phyloP scores from a whole-genome alignment of 2,113 vertebrate species.

The Mastomys coucha region DNA sequence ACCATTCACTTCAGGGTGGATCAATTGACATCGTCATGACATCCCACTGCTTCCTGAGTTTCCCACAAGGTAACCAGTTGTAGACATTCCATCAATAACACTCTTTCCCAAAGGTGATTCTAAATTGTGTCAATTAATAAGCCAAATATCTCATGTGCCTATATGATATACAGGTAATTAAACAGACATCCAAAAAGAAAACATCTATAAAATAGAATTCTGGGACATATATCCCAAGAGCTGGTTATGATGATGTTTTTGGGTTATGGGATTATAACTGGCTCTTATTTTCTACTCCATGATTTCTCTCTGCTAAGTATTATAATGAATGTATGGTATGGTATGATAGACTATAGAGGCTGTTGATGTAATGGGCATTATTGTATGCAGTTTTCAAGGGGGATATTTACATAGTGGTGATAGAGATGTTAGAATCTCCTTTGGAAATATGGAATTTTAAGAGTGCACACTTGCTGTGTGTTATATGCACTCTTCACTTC shows the following conservation, averaged over 20 bases:
- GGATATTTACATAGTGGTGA: background rate
- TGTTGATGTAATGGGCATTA: background rate
- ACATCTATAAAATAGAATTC: background rate
- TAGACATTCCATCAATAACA: no score
- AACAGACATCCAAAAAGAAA: background rate
- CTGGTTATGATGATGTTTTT: background rate
- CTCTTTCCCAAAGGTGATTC: background rate
- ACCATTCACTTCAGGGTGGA: background rate
- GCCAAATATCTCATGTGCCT: background rate
- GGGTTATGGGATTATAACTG: background rate
- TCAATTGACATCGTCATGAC: background rate
- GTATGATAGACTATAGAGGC: background rate
- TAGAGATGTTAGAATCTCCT: background rate
- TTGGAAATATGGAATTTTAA: constrained; percentile 41
- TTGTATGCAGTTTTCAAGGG: background rate
- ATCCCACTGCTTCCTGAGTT: rapidly evolving
- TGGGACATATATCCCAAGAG: background rate
- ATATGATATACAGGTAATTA: background rate
- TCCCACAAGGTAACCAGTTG: background rate
- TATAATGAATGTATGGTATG: background rate
- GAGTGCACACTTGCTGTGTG: constrained; percentile 36
- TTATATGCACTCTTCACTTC: no score
- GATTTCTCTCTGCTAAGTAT: background rate
- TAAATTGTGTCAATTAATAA: background rate
- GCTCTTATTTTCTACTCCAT: background rate